Percentiles rank a stretch among this genome's conserved stretches.
Evolutionary conservation across 2,113 vertebrate species (phyloP).

Genomic region (Typhlomys cinereus): DNA sequence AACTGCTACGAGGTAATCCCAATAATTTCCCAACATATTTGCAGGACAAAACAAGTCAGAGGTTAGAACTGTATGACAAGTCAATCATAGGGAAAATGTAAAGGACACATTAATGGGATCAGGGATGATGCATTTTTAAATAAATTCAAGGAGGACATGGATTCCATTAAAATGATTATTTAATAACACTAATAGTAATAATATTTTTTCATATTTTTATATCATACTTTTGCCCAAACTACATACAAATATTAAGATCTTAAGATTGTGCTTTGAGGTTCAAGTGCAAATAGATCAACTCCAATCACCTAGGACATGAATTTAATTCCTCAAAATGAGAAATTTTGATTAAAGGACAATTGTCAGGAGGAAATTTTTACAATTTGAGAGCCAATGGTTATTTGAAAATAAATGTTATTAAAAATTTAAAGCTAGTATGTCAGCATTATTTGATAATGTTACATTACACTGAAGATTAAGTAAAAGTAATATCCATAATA

Average conservation of each 20-base stretch:
- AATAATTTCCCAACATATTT: neutral
- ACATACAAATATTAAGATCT: neutral
- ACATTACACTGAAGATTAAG: neutral
- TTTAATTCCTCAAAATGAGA: neutral
- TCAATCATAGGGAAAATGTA: neutral
- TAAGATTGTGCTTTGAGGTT: neutral
- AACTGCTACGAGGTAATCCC: neutral
- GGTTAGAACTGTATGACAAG: neutral
- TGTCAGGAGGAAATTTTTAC: neutral
- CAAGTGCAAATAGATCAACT: neutral
- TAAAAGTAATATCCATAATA: neutral
- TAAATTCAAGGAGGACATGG: accelerated
- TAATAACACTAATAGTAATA: neutral
- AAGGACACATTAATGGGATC: neutral
- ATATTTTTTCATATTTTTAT: neutral
- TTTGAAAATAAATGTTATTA: neutral
- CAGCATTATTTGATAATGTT: neutral
- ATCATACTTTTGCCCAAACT: neutral
- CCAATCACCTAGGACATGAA: neutral
- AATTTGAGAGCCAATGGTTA: neutral
- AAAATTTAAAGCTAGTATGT: neutral
- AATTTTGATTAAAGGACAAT: neutral
- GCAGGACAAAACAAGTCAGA: neutral
- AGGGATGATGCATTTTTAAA: neutral
- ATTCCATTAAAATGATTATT: neutral